These are phyloP conservation scores for Petaurus breviceps DNA, from an alignment of 2,113 vertebrate genomes.

Conservation along the genomic window DNA sequence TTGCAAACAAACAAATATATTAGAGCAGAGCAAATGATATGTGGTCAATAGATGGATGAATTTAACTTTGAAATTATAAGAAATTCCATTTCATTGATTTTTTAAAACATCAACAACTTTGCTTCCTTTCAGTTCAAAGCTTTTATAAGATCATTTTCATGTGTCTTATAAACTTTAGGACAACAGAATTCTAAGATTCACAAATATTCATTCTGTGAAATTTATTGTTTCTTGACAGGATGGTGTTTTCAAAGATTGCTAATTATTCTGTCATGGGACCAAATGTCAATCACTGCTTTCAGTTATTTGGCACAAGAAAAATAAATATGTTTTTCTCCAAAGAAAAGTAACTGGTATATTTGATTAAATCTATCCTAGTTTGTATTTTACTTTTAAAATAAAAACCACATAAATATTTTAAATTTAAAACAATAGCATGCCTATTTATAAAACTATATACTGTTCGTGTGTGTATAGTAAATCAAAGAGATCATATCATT, in stretches of 20 bases:
- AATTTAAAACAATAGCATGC: neutral
- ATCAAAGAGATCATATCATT: too few species aligned
- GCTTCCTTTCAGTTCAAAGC: too few species aligned
- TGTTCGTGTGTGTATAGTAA: neutral
- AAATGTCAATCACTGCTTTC: neutral
- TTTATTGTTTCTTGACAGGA: neutral
- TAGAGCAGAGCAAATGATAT: neutral
- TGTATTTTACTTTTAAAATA: neutral
- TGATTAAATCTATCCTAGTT: neutral
- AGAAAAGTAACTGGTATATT: too few species aligned
- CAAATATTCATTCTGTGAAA: neutral
- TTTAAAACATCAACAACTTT: neutral
- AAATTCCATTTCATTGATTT: neutral
- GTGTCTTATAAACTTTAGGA: neutral
- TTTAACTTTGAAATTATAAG: neutral
- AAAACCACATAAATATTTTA: neutral
- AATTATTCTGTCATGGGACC: neutral
- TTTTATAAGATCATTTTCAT: too few species aligned
- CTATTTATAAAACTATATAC: neutral
- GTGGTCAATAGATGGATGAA: neutral
- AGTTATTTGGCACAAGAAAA: too few species aligned
- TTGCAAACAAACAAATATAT: neutral
- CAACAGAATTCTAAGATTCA: neutral
- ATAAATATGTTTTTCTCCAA: too few species aligned
- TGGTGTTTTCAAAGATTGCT: neutral